Evolutionary conservation across 2,113 vertebrate genomes (phyloP).

Genomic region (Microcebus griseorufus): DNA sequence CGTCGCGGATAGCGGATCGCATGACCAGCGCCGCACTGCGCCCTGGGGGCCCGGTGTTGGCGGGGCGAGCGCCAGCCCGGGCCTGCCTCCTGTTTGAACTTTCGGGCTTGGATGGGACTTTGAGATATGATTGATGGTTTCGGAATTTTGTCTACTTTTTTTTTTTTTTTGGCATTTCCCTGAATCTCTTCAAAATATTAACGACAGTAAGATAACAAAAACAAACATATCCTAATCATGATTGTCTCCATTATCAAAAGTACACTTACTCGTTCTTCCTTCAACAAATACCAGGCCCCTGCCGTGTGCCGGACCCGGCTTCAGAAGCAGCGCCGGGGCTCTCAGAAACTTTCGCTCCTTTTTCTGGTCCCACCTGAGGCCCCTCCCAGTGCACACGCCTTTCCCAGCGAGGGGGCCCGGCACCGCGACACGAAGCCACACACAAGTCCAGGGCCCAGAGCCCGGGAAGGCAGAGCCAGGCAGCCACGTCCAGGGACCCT

Average conservation of each 20-base stretch:
- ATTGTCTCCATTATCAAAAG: accelerated
- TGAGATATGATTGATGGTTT: neutral
- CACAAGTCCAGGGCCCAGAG: accelerated
- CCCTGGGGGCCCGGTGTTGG: too few species aligned
- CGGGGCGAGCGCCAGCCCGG: neutral
- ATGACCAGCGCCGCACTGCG: too few species aligned
- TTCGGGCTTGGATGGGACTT: neutral
- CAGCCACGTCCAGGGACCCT: accelerated
- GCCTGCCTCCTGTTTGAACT: neutral
- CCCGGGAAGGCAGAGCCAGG: accelerated
- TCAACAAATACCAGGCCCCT: neutral
- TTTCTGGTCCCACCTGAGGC: neutral
- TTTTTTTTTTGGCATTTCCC: neutral
- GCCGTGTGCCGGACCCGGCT: accelerated
- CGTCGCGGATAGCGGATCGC: neutral
- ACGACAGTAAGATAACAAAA: neutral
- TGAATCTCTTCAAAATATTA: neutral
- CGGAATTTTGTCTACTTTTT: neutral
- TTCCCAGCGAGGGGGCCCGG: neutral
- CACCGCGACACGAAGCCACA: neutral
- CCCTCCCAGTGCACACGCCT: accelerated
- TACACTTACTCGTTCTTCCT: accelerated
- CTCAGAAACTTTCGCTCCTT: accelerated
- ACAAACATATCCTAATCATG: accelerated
- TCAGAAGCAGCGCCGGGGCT: accelerated